phyloP scores from a whole-genome alignment of 2,888 invertebrate species.

The Meteorus colon region DNA sequence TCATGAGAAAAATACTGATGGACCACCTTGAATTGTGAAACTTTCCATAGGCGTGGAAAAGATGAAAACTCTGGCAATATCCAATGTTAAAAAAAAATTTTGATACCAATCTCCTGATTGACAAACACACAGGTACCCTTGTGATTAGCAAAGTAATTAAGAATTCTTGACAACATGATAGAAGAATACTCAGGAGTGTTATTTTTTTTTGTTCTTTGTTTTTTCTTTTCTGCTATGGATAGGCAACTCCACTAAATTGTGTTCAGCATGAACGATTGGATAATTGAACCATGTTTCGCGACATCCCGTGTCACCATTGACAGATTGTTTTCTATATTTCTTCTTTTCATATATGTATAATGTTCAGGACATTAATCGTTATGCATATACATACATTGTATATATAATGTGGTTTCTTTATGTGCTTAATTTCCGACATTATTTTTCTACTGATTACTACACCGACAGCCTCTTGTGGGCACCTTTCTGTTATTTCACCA shows the following conservation, averaged over 20 bases:
- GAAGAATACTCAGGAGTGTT: neutral
- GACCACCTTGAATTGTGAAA: neutral
- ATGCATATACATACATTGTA: slow-evolving; percentile 19
- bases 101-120: slow-evolving; percentile 19
- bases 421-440: slow-evolving; percentile 3
- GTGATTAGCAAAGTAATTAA: slow-evolving; percentile 31
- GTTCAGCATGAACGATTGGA: slow-evolving; percentile 42
- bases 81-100: neutral
- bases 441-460: slow-evolving; percentile 7
- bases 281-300: slow-evolving; percentile 42
- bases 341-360: slow-evolving; percentile 26
- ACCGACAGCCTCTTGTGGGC: slow-evolving; percentile 15
- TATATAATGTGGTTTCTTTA: slow-evolving; percentile 1
- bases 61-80: slow-evolving; percentile 2
- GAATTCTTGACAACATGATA: slow-evolving; percentile 14
- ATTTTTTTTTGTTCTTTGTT: slow-evolving; percentile 30
- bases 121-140: slow-evolving; percentile 37
- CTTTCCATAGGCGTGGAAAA: neutral
- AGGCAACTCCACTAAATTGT: slow-evolving; percentile 45
- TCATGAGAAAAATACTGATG: slow-evolving; percentile 23
- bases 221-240: slow-evolving; percentile 39
- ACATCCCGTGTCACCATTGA: slow-evolving; percentile 46
- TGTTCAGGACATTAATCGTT: slow-evolving; percentile 6
- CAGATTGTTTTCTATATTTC: slow-evolving; percentile 29
- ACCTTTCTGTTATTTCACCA: neutral